These are phyloP conservation scores for Engystomops pustulosus DNA, from an alignment of 2,113 vertebrate species.

Conservation along the genomic window DNA sequence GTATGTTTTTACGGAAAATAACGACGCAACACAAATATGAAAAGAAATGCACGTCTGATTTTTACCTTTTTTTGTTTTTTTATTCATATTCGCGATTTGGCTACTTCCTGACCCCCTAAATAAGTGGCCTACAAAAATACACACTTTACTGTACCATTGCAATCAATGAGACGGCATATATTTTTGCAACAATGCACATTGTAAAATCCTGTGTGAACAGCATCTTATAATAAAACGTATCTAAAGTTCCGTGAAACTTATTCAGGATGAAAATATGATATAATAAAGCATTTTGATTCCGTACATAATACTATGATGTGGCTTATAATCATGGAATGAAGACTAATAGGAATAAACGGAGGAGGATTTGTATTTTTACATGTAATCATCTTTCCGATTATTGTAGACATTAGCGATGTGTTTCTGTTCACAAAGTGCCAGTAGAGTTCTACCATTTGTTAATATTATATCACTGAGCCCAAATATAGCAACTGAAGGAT, in stretches of 20 bases:
- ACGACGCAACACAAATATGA: too few species aligned
- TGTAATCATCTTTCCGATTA: conserved; percentile 20
- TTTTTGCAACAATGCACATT: too few species aligned
- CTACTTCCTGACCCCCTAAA: too few species aligned
- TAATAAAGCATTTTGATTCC: too few species aligned
- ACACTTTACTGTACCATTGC: too few species aligned
- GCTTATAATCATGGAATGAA: not conserved
- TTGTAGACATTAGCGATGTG: not conserved
- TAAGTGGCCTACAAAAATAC: too few species aligned
- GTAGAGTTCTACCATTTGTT: not conserved
- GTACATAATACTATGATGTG: not conserved
- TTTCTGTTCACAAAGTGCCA: not conserved
- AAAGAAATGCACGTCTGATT: too few species aligned
- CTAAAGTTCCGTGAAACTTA: not conserved
- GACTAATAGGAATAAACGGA: not conserved
- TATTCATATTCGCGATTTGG: too few species aligned
- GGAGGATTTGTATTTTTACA: not conserved
- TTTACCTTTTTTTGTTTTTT: too few species aligned
- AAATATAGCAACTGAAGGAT: conserved; percentile 75
- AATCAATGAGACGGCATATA: too few species aligned
- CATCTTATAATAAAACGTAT: not conserved
- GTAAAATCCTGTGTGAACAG: too few species aligned
- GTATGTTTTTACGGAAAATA: not conserved
- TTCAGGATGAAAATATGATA: not conserved
- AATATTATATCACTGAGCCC: conserved; percentile 68